Base-by-base conservation (phyloP, 2,113 vertebrate genomes). In the Columbina picui region DNA sequence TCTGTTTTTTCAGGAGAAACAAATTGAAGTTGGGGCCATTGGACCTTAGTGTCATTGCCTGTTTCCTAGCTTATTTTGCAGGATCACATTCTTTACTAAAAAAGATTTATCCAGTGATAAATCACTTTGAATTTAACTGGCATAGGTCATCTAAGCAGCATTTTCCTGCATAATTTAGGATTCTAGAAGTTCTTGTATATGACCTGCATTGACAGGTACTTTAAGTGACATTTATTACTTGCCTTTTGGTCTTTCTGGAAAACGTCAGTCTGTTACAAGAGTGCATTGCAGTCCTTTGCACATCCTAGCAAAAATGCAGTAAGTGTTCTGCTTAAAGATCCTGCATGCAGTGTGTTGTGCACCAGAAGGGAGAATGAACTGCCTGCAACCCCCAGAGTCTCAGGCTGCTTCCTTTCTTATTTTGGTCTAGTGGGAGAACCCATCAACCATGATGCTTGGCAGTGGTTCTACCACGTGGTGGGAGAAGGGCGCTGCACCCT, bases 401-500 rank as follows among this genome's bases (percentile, higher is more conserved):
- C 55, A 90, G 38, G 14, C 22, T 70, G 61, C 64, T 95, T 85
- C 43, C 43, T 80, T 96, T 93, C 25, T 49, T 83, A 10, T 53
- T 92, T 71, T 91, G 63, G 25, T 97, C 76, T 94, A 99, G 99
- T 99, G 93, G 99, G 99, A 84, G 99, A 99, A 77, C 99, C 99
- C 64, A 99, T 99, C 93, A 99, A 99, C 97, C 97, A 98, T 0
- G 99, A 99, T 94, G 99, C 99, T 15, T 99, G 99, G 99, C 98
- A 99, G 43, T 99, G 99, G 99, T 99, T 99, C 94, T 96, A 99
- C 95, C 93, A 96, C 2, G 98, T 99, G 74, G 99, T 99, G 27
- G 99, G 99, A 81, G 99, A 99, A 8, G 84, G 98, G 70, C 98
- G 97, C 47, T 99, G 99, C 76, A 98, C 98, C 8, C 89, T 99